Evolutionary conservation across 2,113 vertebrate species (phyloP), one percentile per base, ranked within the genome.

Genomic region (Cavia aperea): DNA sequence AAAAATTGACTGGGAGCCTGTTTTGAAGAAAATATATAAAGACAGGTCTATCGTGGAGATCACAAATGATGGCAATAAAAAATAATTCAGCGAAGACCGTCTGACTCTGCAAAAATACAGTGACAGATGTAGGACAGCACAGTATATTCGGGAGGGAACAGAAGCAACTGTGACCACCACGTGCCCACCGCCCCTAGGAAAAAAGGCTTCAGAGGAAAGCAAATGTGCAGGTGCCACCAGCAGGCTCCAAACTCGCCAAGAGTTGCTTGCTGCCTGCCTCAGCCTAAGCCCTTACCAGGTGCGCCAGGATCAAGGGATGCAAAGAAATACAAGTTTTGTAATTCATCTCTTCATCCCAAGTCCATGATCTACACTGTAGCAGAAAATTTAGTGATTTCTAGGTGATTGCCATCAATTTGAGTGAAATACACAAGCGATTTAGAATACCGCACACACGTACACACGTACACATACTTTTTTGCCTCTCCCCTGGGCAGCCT

Each of bases 101-200:
- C 95, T 97, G 97, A 97, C 95, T 96, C 95, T 96, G 96, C 97
- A 97, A 92, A 97, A 96, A 96, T 81, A 72, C 51, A 62, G 92
- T 97, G 97, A 97, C 97, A 96, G 79, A 96, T 97, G 94, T 95
- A 96, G 97, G 97, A 66, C 97, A 96, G 96, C 21, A 65, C 92
- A 85, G 96, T 33, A 33, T 93, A 94, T 91, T 96, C 95, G 72
- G 13, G 66, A 97, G 95, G 92, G 96, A 91, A 95, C 24, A 84
- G 89, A 86, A 84, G 93, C 4, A 72, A 88, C 70, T 2, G 33
- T 96, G 93, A 39, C 79, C 75, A 62, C 39, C 94, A 26, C 5
- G 36, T 56, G 88, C 51, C 63, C 85, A 93, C 88, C 54, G 14
- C 1, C 73, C 88, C 36, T 81, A 62, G 88, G 73, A 93, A 93